Base-by-base conservation (phyloP, 2,888 invertebrate species). In the Drosophila mulleri region DNA sequence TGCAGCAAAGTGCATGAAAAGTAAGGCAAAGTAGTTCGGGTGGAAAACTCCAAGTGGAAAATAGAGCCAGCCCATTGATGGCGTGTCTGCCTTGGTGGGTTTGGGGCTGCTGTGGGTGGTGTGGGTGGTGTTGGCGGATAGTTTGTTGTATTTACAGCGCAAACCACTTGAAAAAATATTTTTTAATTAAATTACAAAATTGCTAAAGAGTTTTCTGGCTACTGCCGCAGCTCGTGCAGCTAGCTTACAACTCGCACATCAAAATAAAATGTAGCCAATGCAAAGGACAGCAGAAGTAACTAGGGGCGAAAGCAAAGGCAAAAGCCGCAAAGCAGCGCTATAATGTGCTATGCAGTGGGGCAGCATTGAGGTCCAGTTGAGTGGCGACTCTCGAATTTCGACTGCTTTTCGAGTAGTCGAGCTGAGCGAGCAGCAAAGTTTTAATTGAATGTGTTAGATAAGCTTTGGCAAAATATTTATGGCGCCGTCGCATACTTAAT, bases 111-210 rank as follows among this genome's bases (percentile, higher is more conserved):
- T 56, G 56, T 41, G 47, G 64, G 37, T 14, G 14, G 14, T 9
- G 37, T 6, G 37, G 37, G 67, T 29, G 32, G 14, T 56, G 59
- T 41, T 53, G 64, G 67, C 64, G 67, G 64, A 83, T 83, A 88
- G 85, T 86, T 85, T 88, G 88, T 86, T 89, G 88, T 89, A 82
- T 85, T 88, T 87, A 85, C 88, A 89, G 79, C 86, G 83, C 75
- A 83, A 87, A 87, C 86, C 86, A 87, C 90, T 87, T 87, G 88
- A 89, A 89, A 83, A 86, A 87, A 87, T 89, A 89, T 88, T 89
- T 87, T 88, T 87, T 89, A 87, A 87, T 87, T 87, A 89, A 87
- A 87, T 87, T 89, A 87, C 90, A 79, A 87, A 87, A 87, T 83
- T 89, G 77, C 88, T 85, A 89, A 87, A 87, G 90, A 87, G 86